Evolutionary conservation across 2,113 vertebrate species (phyloP).

Genomic region (Pantherophis guttatus): DNA sequence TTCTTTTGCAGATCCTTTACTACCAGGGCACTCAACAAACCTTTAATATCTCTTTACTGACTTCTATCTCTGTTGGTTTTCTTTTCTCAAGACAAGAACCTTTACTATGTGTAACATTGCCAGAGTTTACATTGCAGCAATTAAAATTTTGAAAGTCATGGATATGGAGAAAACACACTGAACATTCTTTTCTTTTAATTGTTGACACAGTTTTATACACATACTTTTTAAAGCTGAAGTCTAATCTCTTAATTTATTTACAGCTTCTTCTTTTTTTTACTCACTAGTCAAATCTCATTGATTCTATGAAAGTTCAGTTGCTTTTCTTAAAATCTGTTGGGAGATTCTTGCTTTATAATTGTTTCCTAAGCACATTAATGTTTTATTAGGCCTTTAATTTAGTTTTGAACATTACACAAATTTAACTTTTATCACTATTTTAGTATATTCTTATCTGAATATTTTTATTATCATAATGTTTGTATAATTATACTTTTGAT

Average conservation of each 20-base stretch:
- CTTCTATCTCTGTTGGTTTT: not conserved
- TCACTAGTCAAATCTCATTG: not conserved
- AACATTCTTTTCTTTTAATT: not conserved
- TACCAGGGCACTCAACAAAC: not conserved
- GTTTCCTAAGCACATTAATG: not conserved
- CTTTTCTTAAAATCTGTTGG: not conserved
- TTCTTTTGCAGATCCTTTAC: not conserved
- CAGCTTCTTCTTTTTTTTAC: not conserved
- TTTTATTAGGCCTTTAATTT: not conserved
- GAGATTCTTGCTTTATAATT: not conserved
- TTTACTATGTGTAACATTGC: not conserved
- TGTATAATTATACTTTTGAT: not conserved
- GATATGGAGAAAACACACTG: not conserved
- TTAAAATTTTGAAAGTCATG: not conserved
- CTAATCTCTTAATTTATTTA: not conserved
- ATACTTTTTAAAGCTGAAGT: not conserved
- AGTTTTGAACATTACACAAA: not conserved
- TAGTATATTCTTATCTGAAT: not conserved
- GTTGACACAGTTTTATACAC: not conserved
- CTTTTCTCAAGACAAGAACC: not conserved
- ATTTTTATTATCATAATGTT: not conserved
- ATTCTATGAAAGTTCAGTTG: not conserved
- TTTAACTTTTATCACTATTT: not conserved
- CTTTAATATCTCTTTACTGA: not conserved
- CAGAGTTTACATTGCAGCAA: not conserved